Percentiles rank a stretch among this genome's conserved stretches.
Evolutionary conservation across 2,113 vertebrate genomes (phyloP).

Genomic region (Pygoscelis adeliae): DNA sequence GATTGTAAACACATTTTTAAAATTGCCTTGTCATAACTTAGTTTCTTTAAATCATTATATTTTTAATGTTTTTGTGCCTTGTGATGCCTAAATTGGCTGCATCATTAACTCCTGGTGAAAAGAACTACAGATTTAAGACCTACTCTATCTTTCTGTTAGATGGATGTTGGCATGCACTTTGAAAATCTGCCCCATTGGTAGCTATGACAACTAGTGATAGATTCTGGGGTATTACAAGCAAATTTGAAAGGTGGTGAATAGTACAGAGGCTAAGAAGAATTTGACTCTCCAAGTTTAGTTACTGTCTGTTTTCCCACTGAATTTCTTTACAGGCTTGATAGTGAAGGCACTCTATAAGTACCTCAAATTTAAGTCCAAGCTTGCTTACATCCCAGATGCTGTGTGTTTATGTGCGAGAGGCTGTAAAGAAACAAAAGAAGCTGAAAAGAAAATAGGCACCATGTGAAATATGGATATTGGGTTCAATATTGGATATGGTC

Average conservation of each 20-base stretch:
- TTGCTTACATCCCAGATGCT: neutral
- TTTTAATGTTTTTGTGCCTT: neutral
- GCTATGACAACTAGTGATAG: constrained; percentile 14
- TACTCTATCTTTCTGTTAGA: neutral
- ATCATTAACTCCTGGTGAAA: neutral
- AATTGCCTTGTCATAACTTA: constrained; percentile 19
- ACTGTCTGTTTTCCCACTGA: neutral
- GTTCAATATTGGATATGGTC: neutral
- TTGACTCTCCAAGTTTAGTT: neutral
- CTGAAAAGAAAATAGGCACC: too few relatives aligned
- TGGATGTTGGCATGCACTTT: neutral
- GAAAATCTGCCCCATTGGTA: constrained; percentile 20
- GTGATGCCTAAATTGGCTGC: neutral
- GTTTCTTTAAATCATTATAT: neutral
- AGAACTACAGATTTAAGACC: neutral
- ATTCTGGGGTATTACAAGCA: neutral
- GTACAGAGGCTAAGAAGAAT: neutral
- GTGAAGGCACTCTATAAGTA: neutral
- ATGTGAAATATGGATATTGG: neutral
- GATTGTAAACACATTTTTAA: neutral
- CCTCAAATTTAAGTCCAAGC: neutral
- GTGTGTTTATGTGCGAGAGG: neutral
- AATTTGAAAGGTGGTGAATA: neutral
- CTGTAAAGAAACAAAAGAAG: neutral
- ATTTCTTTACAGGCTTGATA: neutral